Conservation (phyloP, 2,797 vertebrate species). For the Enteromius treurensis region DNA sequence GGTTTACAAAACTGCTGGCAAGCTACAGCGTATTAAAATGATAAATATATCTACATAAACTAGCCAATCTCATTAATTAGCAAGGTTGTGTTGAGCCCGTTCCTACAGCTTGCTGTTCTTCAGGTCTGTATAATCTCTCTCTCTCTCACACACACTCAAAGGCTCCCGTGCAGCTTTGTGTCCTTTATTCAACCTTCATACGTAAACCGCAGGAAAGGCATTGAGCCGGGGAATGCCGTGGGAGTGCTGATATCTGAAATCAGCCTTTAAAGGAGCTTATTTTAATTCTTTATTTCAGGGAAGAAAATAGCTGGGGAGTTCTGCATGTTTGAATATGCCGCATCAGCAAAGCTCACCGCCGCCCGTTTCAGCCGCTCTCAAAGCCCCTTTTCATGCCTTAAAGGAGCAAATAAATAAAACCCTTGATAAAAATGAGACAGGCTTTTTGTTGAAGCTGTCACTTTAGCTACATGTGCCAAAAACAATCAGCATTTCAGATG, state of each 20-base stretch:
- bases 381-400: slow-evolving; percentile 48
- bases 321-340: slow-evolving; percentile 51
- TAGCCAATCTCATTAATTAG: background rate
- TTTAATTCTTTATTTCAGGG: slow-evolving; percentile 55
- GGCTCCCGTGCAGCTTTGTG: slow-evolving; percentile 30
- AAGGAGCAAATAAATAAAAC: slow-evolving; percentile 30
- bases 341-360: slow-evolving; percentile 48
- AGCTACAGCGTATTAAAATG: background rate
- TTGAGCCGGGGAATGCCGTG: slow-evolving; percentile 53
- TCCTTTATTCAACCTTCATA: slow-evolving; percentile 63
- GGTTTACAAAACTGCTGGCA: background rate
- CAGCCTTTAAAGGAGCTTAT: slow-evolving; percentile 57
- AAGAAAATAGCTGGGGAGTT: slow-evolving; percentile 52
- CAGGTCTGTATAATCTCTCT: background rate
- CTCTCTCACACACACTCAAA: background rate
- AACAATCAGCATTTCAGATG: slow-evolving; percentile 59
- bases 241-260: slow-evolving; percentile 58
- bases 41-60: background rate
- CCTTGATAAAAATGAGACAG: slow-evolving; percentile 43
- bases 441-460: slow-evolving; percentile 52
- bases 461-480: slow-evolving; percentile 52
- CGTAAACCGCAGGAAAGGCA: slow-evolving; percentile 60
- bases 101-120: background rate
- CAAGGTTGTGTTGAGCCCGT: background rate
- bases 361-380: slow-evolving; percentile 30